Base-by-base conservation (phyloP, 2,888 invertebrate species). In the Zelleria hepariella region DNA sequence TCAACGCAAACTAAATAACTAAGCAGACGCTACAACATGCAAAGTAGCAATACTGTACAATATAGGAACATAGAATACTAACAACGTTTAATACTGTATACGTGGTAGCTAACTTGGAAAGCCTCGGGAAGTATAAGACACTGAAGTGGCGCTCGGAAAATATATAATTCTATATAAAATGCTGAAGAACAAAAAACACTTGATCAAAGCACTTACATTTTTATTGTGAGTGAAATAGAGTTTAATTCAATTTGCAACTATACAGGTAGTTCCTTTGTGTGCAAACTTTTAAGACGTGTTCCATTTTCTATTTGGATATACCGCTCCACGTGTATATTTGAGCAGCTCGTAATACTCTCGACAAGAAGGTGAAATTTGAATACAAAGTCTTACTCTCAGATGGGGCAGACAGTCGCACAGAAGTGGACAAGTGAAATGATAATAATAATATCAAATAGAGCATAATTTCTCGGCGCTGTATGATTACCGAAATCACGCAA, bases 401-500 rank as follows among this genome's bases (percentile, higher is more conserved):
- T 10, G 15, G 6, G 4, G 5, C 26, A 5, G 15, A 42, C 32
- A 42, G 4, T 15, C 32, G 15, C 2, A 42, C 32, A 10, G 32
- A 42, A 42, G 10, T 42, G 32, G 32, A 42, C 32, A 15, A 10
- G 32, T 42, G 15, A 42, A 42, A 42, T 42, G 32, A 42, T 42
- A 42, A 10, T 42, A 42, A 10, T 2, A 42, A 42, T 32, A 15
- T 32, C 32, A 54, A 54, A 54, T 54, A 6, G 18, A 24, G 54
- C n/a, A 27, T 54, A 26, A 54, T 26, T 54, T 54, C 26, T 54
- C n/a, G 18, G 54, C 24, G 24, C 23, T n/a, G 26, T n/a, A 25
- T 25, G 26, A 25, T 54, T 54, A 54, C 26, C 54, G 54, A 54
- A 54, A 54, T 54, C 54, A 54, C 54, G 54, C 54, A 6, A 51